Evolutionary conservation across 2,797 vertebrate species (phyloP).

Genomic region (Artibeus jamaicensis): DNA sequence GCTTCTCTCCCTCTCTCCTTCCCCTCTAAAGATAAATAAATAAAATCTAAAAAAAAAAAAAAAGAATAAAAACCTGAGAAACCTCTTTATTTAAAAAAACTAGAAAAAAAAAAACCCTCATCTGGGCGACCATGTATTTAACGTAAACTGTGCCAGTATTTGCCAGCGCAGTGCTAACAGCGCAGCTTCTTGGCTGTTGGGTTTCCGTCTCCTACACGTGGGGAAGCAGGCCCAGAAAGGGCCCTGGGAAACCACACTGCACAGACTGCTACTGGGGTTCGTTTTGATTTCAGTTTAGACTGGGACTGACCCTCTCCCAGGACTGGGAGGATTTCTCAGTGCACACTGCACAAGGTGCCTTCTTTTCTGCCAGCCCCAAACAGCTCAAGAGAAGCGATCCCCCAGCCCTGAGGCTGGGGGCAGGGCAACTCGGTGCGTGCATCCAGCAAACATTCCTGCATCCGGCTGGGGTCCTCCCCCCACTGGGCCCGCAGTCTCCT

Average conservation of each 20-base stretch:
- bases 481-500: not conserved
- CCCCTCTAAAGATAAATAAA: too few species aligned
- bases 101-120: too few species aligned
- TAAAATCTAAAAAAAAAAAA: too few species aligned
- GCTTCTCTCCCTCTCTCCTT: too few species aligned
- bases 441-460: not conserved
- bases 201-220: not conserved
- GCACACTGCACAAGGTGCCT: fast-evolving
- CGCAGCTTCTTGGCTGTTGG: not conserved
- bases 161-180: not conserved
- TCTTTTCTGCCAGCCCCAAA: not conserved
- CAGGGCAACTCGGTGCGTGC: not conserved
- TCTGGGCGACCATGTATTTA: not conserved
- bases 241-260: not conserved
- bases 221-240: not conserved
- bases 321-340: not conserved
- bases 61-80: constrained; percentile 38
- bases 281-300: not conserved
- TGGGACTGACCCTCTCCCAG: not conserved
- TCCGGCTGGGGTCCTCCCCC: not conserved
- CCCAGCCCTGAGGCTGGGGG: not conserved
- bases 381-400: not conserved
- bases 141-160: not conserved
- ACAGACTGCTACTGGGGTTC: not conserved
- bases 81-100: not conserved